Base-by-base conservation (phyloP, 2,113 vertebrate genomes). In the Callorhinus ursinus region DNA sequence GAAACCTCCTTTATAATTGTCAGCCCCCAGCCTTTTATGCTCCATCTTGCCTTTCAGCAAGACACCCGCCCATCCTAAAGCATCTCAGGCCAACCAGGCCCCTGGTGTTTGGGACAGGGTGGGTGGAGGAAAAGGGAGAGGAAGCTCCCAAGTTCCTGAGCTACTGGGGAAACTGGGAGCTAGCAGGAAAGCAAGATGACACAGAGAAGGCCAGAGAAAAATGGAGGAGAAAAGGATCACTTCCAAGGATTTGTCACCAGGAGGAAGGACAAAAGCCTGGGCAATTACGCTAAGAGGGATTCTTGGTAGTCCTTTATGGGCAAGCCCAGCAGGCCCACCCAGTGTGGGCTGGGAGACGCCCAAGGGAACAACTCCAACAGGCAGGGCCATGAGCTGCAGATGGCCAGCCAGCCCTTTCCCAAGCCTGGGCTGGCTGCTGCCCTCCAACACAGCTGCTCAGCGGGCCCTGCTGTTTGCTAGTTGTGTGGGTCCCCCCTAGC, bases 211-310 rank as follows among this genome's bases (percentile, higher is more conserved):
- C 39, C 36, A 28, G 53, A 82, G 53, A 31, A 88, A 93, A 88
- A 76, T 59, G n/a, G 57, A 80, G n/a, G 95, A 67, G 55, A 55
- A 69, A 92, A 90, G 59, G 18, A 33, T 39, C 21, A n/a, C 95
- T 97, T 97, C 18, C 86, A 97, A 82, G 59, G 49, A 83, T 80
- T 96, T 96, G 7, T 65, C 77, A 79, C 28, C 82, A 59, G 72
- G 53, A 96, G 28, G 22, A 77, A 80, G 49, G 86, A 91, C n/a
- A 77, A 94, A 82, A 86, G 72, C 18, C 59, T 92, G 96, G 57
- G 26, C 53, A 94, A 80, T 97, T 96, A 97, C 79, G 33, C 63
- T 77, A 61, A 84, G 83, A 90, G 31, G 74, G 63, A 24, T 53
- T 95, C 93, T 93, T 42, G 71, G 95, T 92, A 55, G 53, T 14